These are phyloP conservation scores for Platyscapa corneri DNA, from an alignment of 1,140 invertebrate species.

Conservation along the genomic window DNA sequence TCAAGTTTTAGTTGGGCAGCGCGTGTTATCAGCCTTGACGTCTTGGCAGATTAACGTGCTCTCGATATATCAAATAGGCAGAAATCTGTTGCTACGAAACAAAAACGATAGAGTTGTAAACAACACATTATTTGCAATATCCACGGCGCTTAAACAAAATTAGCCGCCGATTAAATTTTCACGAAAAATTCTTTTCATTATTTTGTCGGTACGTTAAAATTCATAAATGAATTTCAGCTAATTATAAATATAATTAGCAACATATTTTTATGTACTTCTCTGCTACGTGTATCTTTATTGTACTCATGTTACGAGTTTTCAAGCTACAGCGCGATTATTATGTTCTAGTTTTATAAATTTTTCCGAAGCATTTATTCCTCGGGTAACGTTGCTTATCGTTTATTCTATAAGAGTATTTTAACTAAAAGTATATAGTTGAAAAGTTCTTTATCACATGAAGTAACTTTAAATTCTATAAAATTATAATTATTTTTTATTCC, in stretches of 20 bases:
- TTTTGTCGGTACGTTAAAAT: too few species aligned
- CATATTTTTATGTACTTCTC: too few species aligned
- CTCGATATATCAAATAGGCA: constrained; percentile 31
- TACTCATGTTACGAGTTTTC: too few species aligned
- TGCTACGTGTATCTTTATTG: too few species aligned
- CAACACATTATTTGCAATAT: neutral
- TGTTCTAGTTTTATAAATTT: neutral
- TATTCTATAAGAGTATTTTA: neutral
- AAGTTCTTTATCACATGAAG: neutral
- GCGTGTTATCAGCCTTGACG: constrained; percentile 40
- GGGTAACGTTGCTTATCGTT: too few species aligned
- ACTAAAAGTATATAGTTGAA: neutral
- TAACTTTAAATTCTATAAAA: neutral
- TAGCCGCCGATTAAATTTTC: neutral
- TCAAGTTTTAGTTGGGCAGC: constrained; percentile 19
- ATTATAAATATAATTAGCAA: neutral
- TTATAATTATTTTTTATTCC: neutral
- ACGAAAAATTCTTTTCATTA: neutral
- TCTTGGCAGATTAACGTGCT: constrained; percentile 44
- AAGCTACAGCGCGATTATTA: too few species aligned
- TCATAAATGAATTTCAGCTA: too few species aligned
- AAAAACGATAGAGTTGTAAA: constrained; percentile 7
- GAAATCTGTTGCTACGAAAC: constrained; percentile 4
- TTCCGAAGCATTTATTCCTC: neutral
- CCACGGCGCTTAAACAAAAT: neutral